These are phyloP conservation scores for Muntiacus reevesi DNA, from an alignment of 2,113 vertebrate species.

Conservation along the genomic window DNA sequence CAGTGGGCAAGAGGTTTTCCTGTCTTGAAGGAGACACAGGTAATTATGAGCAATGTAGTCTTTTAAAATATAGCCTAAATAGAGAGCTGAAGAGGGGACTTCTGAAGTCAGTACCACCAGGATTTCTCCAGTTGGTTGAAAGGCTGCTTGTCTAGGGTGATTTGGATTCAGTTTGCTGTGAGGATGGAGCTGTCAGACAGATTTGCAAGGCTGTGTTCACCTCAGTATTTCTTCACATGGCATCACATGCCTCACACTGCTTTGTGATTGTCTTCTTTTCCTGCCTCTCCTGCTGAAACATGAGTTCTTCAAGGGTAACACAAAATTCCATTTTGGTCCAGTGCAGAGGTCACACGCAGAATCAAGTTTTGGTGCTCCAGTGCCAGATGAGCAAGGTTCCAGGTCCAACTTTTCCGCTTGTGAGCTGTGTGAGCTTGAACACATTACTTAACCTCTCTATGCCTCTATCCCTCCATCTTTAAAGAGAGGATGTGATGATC, in stretches of 20 bases:
- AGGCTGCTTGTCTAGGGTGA: neutral
- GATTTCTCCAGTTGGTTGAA: neutral
- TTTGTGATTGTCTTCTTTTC: neutral
- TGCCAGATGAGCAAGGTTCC: rapidly evolving
- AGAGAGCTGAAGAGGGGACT: neutral
- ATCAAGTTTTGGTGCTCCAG: too few relatives aligned
- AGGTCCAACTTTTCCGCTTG: neutral
- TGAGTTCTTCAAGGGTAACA: neutral
- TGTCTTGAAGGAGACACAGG: neutral
- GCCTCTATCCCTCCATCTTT: neutral
- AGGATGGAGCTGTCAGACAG: neutral
- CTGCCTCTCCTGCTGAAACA: neutral
- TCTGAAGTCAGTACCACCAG: neutral
- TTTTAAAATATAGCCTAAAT: neutral
- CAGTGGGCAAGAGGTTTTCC: neutral
- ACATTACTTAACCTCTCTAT: neutral
- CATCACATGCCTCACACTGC: rapidly evolving
- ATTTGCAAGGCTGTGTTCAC: neutral
- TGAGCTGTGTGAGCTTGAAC: neutral
- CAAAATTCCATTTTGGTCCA: neutral
- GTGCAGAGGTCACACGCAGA: rapidly evolving
- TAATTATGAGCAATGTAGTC: neutral
- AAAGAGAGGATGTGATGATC: neutral
- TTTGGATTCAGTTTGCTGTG: neutral
- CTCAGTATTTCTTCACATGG: neutral